These are phyloP conservation scores for Lasioglossum morio DNA, from an alignment of 2,888 invertebrate genomes.

Conservation along the genomic window DNA sequence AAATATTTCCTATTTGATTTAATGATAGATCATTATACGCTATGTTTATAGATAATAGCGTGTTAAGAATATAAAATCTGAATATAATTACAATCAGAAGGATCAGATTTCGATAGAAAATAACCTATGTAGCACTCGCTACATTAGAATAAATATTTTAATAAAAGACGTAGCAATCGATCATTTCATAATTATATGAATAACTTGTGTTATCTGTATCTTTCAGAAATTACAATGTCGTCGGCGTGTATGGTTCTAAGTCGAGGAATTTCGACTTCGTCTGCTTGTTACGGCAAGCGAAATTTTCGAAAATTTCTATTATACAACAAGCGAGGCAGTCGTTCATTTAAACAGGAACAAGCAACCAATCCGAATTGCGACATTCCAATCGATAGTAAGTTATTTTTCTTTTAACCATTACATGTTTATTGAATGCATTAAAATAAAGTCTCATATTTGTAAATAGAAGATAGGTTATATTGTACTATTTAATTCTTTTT, in stretches of 20 bases:
- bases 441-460: background rate
- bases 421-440: background rate
- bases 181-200: background rate
- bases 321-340: slow-evolving; percentile 91
- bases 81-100: background rate
- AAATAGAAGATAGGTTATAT: background rate
- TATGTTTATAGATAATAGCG: background rate
- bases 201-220: background rate
- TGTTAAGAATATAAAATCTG: too few relatives aligned
- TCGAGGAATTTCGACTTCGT: slow-evolving; percentile 86
- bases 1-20: background rate
- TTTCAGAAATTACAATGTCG: slow-evolving; percentile 32
- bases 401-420: slow-evolving; percentile 36
- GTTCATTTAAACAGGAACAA: slow-evolving; percentile 88
- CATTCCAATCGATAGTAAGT: slow-evolving; percentile 88
- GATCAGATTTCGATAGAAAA: background rate
- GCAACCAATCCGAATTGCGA: slow-evolving; percentile 86
- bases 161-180: background rate
- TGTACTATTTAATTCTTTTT: slow-evolving; percentile 68
- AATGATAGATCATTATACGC: background rate
- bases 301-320: slow-evolving; percentile 93
- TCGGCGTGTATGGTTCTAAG: slow-evolving; percentile 72
- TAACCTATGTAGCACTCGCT: background rate
- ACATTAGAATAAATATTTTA: background rate
- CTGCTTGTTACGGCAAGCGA: slow-evolving; percentile 88